Evolutionary conservation across 2,888 invertebrate genomes (phyloP).

Genomic region (Leistus spinibarbis): DNA sequence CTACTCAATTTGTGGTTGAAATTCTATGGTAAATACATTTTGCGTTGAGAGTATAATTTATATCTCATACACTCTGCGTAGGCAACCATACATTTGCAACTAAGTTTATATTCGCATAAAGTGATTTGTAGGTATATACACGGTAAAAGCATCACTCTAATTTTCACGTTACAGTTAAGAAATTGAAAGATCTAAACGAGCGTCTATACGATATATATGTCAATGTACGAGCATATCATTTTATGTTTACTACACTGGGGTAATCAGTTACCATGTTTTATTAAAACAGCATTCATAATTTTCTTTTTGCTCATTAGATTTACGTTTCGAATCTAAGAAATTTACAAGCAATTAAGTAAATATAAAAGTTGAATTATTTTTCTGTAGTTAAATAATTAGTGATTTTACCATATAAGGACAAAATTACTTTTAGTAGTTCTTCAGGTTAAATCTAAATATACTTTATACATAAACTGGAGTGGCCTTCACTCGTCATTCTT

Average conservation of each 20-base stretch:
- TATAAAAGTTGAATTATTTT: no score
- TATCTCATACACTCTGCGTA: conserved; percentile 12
- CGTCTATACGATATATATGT: no score
- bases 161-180: conserved; percentile 16
- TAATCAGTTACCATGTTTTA: background rate
- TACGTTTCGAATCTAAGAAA: background rate
- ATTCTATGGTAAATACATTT: background rate
- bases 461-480: no score
- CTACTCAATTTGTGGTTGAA: background rate
- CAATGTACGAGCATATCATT: background rate
- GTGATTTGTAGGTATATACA: background rate
- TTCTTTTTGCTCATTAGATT: background rate
- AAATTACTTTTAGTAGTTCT: no score
- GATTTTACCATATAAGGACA: no score
- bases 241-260: background rate
- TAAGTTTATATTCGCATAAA: background rate
- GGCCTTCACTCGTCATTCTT: no score
- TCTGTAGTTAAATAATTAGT: no score
- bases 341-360: background rate
- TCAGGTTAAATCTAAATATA: no score
- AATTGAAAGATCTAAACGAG: conserved; percentile 15
- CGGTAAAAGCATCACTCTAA: background rate
- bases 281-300: background rate
- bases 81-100: background rate
- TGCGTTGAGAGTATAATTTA: conserved; percentile 14